Evolutionary conservation across 1,140 invertebrate genomes (phyloP), one percentile per base, ranked within the genome.

Genomic region (Eurytemora carolleeae): DNA sequence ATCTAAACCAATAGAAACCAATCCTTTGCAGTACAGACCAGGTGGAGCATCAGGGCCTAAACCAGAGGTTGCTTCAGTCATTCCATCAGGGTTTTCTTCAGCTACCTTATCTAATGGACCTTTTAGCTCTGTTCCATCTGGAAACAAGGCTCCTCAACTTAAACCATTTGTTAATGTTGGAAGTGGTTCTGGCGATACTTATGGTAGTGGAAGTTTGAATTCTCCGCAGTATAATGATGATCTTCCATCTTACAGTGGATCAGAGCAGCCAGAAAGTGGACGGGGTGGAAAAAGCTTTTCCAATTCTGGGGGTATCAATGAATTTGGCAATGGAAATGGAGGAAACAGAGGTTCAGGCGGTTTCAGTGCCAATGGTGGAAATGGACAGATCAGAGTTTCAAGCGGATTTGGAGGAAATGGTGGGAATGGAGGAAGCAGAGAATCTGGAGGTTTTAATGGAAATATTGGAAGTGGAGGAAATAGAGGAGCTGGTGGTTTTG

Each of bases 51-150:
- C 7, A 12, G 31, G 31, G n/a, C n/a, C 31, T 24, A 57, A 23
- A 18, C 55, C 55, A 2, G 21, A 59, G n/a, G 58, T 59, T 24
- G 58, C 58, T 25, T 59, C 58, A 25, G 58, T 59, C 18, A 31
- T 59, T 31, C 21, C 58, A 15, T n/a, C 16, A 18, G 58, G 58
- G 21, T 59, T 59, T 25, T 25, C 58, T 18, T 59, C 58, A n/a
- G 58, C 58, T n/a, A 59, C 58, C 3, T 31, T 59, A 22, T 25
- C 23, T 17, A 59, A 59, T 59, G 58, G 58, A 59, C 58, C 58
- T n/a, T 19, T 24, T n/a, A 26, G 22, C 2, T 23, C 24, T 21
- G n/a, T 44, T n/a, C 7, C 7, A 12, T 7, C 55, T 16, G 55
- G 23, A 2, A 21, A 57, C 21, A 57, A 21, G 24, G n/a, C 21